Evolutionary conservation across 2,113 vertebrate species (phyloP).

Genomic region (Pseudorectes ferrugineus): DNA sequence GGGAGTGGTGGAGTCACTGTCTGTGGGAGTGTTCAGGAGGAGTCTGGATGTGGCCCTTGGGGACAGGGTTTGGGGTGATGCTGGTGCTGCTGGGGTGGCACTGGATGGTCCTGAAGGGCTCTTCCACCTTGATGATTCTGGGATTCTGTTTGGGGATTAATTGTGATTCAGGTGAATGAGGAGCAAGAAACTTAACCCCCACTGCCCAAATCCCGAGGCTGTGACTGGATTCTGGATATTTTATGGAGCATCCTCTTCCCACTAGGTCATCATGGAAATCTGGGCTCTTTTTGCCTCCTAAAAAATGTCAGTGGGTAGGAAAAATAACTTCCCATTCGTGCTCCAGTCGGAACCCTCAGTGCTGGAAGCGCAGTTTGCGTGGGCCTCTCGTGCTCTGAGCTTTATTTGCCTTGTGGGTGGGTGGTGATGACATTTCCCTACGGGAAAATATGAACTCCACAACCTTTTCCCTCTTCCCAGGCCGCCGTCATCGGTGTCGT

Average conservation of each 20-base stretch:
- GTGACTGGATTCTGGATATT: background rate
- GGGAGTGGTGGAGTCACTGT: background rate
- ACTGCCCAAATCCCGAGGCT: fast-evolving
- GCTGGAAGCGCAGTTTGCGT: background rate
- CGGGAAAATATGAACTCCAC: slow-evolving; percentile 6
- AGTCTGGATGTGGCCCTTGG: background rate
- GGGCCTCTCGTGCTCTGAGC: background rate
- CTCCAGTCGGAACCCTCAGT: background rate
- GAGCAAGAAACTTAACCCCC: background rate
- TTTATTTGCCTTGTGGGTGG: slow-evolving; percentile 27
- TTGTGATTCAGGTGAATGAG: background rate
- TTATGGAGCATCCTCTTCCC: background rate
- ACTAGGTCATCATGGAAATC: background rate
- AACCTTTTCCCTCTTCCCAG: background rate
- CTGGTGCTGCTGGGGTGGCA: background rate
- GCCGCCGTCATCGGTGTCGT: background rate
- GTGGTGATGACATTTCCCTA: background rate
- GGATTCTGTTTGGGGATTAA: background rate
- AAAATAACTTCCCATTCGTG: background rate
- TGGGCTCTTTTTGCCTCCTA: background rate
- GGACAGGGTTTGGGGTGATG: background rate
- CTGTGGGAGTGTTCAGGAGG: background rate
- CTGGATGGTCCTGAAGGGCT: fast-evolving
- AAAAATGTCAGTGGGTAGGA: background rate
- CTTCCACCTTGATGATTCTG: fast-evolving